Conservation (phyloP, 2,113 vertebrate species). For the Stegostoma tigrinum region DNA sequence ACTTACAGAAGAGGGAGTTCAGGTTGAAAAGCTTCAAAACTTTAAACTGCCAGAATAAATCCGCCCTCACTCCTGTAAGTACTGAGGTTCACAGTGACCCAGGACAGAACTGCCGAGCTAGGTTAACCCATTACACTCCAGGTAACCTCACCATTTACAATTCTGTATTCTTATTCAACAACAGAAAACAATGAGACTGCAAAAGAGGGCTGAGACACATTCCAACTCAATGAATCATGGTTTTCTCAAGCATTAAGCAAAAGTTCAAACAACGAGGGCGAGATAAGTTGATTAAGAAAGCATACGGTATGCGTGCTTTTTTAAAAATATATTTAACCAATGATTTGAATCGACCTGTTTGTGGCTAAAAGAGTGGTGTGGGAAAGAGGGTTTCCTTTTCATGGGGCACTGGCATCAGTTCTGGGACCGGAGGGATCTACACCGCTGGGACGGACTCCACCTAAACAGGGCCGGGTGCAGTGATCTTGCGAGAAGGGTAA, state of each 20-base stretch:
- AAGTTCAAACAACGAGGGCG: not conserved
- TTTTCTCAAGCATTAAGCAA: not conserved
- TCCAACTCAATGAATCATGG: not conserved
- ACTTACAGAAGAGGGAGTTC: not conserved
- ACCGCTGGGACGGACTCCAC: no score
- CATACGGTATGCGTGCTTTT: no score
- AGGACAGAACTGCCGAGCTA: not conserved
- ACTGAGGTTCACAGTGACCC: not conserved
- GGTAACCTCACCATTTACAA: not conserved
- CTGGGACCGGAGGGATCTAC: no score
- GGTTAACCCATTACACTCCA: not conserved
- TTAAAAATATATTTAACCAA: no score
- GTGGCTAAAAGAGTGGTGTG: no score
- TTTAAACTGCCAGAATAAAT: not conserved
- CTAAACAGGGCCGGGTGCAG: no score
- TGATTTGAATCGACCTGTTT: no score
- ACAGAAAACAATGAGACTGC: not conserved
- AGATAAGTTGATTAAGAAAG: not conserved
- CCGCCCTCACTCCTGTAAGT: not conserved
- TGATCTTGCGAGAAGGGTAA: no score
- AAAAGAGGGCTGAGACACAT: not conserved
- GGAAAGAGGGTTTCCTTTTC: no score
- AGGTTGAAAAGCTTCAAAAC: not conserved
- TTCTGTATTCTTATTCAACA: not conserved
- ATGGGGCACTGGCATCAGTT: no score